Conservation (phyloP, 2,113 vertebrate species). For the Dipodomys ordii region DNA sequence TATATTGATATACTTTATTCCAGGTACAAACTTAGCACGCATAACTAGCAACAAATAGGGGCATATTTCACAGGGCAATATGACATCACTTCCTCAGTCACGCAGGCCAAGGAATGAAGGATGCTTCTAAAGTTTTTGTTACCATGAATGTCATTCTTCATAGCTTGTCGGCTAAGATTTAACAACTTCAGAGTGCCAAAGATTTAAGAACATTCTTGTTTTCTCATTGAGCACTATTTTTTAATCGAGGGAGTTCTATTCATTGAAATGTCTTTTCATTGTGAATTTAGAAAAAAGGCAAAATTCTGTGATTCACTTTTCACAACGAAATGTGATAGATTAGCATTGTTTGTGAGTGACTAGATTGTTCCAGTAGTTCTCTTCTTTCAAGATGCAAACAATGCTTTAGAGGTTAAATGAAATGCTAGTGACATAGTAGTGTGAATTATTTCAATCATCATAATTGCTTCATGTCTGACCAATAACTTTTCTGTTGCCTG, state of each 20-base stretch:
- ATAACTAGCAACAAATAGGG: constrained; percentile 53
- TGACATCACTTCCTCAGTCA: constrained; percentile 45
- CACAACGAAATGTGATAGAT: background rate
- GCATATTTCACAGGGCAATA: background rate
- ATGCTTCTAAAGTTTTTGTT: background rate
- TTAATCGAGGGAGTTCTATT: constrained; percentile 19
- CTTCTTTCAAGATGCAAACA: constrained; percentile 43
- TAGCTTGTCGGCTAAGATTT: background rate
- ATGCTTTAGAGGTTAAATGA: background rate
- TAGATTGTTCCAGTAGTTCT: constrained; percentile 36
- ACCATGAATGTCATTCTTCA: constrained; percentile 25
- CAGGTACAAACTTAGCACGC: constrained; percentile 59
- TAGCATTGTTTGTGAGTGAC: constrained; percentile 40
- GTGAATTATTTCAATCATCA: constrained; percentile 43
- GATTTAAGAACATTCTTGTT: constrained; percentile 39
- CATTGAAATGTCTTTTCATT: constrained; percentile 21
- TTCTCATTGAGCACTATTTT: background rate
- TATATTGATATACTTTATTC: constrained; percentile 71
- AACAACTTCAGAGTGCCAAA: background rate
- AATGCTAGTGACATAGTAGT: constrained; percentile 15
- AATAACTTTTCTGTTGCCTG: constrained; percentile 1
- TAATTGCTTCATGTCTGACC: constrained; percentile 7
- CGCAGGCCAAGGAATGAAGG: background rate
- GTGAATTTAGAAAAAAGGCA: constrained; percentile 50
- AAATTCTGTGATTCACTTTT: constrained; percentile 25